phyloP scores from a whole-genome alignment of 2,113 vertebrate genomes.

The Gadus chalcogrammus region DNA sequence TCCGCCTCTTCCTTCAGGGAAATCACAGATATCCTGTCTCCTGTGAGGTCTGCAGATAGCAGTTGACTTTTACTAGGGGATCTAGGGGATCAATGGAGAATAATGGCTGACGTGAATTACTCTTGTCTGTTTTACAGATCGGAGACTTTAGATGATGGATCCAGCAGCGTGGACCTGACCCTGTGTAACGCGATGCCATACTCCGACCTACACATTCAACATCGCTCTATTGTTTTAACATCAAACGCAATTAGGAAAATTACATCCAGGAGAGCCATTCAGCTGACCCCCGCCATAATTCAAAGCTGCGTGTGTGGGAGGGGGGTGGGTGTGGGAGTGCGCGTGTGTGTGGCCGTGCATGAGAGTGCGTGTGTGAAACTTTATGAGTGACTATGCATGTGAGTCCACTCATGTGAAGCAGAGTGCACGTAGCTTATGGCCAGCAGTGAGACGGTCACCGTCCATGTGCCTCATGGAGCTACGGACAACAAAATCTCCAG shows the following conservation, averaged over 20 bases:
- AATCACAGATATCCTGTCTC: neutral
- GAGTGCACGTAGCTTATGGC: constrained; percentile 7
- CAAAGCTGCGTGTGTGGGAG: neutral
- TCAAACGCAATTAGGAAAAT: constrained; percentile 6
- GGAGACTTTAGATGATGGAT: neutral
- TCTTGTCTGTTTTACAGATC: neutral
- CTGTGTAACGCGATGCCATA: neutral
- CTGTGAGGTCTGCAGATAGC: neutral
- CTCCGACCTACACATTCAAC: neutral
- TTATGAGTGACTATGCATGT: constrained; percentile 1
- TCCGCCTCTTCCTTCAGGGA: neutral
- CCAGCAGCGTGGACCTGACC: no score
- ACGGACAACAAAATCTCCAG: constrained; percentile 25
- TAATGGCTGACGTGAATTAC: neutral
- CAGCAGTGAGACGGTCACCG: constrained; percentile 14
- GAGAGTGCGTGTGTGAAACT: neutral
- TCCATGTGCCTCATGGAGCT: constrained; percentile 12
- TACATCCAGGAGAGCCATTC: neutral
- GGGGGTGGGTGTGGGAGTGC: neutral
- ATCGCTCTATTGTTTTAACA: constrained; percentile 1
- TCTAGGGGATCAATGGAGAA: neutral
- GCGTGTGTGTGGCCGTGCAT: constrained; percentile 1
- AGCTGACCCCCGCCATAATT: neutral
- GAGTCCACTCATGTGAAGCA: neutral
- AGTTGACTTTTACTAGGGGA: neutral